A percentile compares a stretch with the other conserved stretches of the same genome.
Conservation (phyloP, 2,113 vertebrate species). For the Chaetodon trifascialis region DNA sequence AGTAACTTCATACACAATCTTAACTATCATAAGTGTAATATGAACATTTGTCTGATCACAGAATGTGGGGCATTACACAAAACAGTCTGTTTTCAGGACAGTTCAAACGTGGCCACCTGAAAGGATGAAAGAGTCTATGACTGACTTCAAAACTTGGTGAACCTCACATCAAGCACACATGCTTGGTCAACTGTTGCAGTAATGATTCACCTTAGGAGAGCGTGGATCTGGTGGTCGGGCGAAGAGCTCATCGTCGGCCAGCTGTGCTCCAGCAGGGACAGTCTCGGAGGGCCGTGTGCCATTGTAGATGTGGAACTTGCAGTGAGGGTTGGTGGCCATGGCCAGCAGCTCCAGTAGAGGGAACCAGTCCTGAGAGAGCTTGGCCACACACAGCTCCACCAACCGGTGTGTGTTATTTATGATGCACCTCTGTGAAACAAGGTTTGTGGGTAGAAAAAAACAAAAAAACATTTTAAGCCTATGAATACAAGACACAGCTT, state of each 20-base stretch:
- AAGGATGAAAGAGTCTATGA: neutral
- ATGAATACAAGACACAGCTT: neutral
- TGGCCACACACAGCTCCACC: conserved; percentile 98
- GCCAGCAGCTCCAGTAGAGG: conserved; percentile 99
- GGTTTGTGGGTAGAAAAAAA: neutral
- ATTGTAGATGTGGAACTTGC: conserved; percentile 99
- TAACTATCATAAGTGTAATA: neutral
- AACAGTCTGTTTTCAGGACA: neutral
- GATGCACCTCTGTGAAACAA: conserved; percentile 92
- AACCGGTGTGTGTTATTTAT: conserved; percentile 99
- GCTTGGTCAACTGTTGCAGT: neutral
- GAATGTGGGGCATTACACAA: neutral
- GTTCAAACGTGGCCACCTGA: neutral
- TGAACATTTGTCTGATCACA: neutral
- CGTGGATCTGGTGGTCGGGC: conserved; percentile 98
- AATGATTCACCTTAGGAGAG: conserved; percentile 92
- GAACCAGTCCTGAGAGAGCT: conserved; percentile 99
- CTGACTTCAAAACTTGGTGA: neutral
- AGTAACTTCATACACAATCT: neutral
- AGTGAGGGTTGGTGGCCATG: conserved; percentile 99
- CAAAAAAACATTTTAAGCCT: neutral
- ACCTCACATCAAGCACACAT: neutral
- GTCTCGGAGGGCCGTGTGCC: conserved; percentile 99
- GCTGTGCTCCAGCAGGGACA: conserved; percentile 94
- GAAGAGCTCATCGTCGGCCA: conserved; percentile 97